These are phyloP conservation scores for Cheumatopsyche charites DNA, from an alignment of 1,140 invertebrate genomes.

Conservation along the genomic window DNA sequence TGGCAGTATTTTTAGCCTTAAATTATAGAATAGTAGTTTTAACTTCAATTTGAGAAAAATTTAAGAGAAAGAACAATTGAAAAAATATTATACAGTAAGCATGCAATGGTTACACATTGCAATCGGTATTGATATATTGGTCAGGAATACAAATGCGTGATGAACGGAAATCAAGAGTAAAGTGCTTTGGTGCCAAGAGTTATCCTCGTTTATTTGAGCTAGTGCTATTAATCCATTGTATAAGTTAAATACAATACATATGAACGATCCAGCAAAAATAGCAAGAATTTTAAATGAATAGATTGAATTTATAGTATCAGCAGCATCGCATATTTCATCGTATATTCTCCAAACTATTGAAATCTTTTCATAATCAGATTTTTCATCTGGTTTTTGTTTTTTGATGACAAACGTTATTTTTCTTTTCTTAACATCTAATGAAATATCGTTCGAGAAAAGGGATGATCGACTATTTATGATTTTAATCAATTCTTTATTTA, in stretches of 20 bases:
- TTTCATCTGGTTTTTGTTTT: background rate
- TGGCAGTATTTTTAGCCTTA: background rate
- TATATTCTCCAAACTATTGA: constrained; percentile 18
- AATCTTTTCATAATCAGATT: background rate
- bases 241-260: constrained; percentile 28
- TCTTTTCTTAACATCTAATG: no score
- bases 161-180: background rate
- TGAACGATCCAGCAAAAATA: constrained; percentile 13
- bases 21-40: background rate
- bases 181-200: background rate
- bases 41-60: background rate
- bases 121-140: constrained; percentile 9
- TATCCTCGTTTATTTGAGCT: background rate
- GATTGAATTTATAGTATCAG: constrained; percentile 7
- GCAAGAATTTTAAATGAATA: constrained; percentile 9
- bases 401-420: no score
- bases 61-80: background rate
- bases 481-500: constrained; percentile 1
- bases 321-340: constrained; percentile 16
- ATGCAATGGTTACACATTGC: constrained; percentile 14
- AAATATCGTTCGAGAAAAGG: no score
- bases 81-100: background rate
- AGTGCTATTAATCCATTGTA: constrained; percentile 1
- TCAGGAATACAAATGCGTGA: background rate
- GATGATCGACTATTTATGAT: background rate